Evolutionary conservation across 2,888 invertebrate species (phyloP).

Genomic region (Cynaeus angustus): DNA sequence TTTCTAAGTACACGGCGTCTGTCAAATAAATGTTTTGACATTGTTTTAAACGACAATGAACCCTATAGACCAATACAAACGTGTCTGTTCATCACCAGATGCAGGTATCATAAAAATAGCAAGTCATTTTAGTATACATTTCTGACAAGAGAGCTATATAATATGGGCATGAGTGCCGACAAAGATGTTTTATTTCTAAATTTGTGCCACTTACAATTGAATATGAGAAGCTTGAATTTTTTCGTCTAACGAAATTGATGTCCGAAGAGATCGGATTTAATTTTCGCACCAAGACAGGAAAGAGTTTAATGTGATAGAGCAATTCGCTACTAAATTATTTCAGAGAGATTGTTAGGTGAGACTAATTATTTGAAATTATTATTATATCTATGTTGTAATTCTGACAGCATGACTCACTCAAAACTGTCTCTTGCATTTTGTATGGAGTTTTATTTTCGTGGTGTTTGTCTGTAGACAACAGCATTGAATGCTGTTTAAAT

Average conservation of each 20-base stretch:
- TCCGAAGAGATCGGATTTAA: not conserved
- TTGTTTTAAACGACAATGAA: conserved; percentile 55
- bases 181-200: conserved; percentile 49
- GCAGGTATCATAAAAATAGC: conserved; percentile 50
- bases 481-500: conserved; percentile 2
- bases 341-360: too few species aligned
- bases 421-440: not conserved
- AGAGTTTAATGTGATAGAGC: too few species aligned
- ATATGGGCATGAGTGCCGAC: conserved; percentile 50
- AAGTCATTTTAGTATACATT: conserved; percentile 57
- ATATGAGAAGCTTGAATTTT: conserved; percentile 26
- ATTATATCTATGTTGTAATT: too few species aligned
- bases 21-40: conserved; percentile 56
- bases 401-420: too few species aligned
- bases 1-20: conserved; percentile 26
- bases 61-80: conserved; percentile 44
- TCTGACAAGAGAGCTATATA: conserved; percentile 55
- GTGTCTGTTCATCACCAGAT: conserved; percentile 39
- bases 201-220: conserved; percentile 47
- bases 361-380: too few species aligned
- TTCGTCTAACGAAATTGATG: not conserved
- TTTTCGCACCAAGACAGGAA: not conserved
- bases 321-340: too few species aligned
- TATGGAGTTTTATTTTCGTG: not conserved
- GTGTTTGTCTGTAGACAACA: not conserved